Base-by-base conservation (phyloP, 2,797 vertebrate species). In the Iguana delicatissima region DNA sequence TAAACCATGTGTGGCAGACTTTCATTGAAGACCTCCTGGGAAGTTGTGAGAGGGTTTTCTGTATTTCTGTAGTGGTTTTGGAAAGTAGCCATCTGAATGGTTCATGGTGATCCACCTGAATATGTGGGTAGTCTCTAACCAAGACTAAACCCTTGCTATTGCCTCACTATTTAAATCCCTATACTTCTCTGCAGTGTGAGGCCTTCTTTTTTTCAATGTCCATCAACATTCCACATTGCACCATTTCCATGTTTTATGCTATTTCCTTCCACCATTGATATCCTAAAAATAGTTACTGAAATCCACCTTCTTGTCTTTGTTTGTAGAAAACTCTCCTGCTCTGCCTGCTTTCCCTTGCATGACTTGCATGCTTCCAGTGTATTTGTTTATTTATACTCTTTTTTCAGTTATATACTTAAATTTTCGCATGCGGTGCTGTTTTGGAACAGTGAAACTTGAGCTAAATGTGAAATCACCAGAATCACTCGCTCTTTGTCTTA, bases 201-300 rank as follows among this genome's bases (percentile, higher is more conserved):
- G 16, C 26, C 55, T n/a, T 35, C 32, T 2, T 50, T 83, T 67
- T 91, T 91, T 32, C 0, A 14, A 90, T 92, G 93, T 89, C 64
- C 50, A 46, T 80, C 91, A 91, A 67, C 74, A 26, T 92, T 92
- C 93, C 82, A n/a, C 4, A 50, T 93, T 52, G 84, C 86, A 84
- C 85, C 79, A 89, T 85, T 50, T 91, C 97, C 96, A 96, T 97
- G 97, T 97, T 97, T 97, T 96, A 96, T 97, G 96, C 93, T 97
- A 94, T 96, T 95, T 92, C n/a, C 94, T 92, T 59, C 91, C 94
- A 94, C 80, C 73, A 13, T 81, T 82, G 73, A 46, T 90, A 90
- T 84, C 72, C 76, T 93, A 72, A 69, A 79, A 76, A 87, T 81
- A 90, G 35, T 72, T 81, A 55, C 88, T 94, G 52, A 93, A 93